Base-by-base conservation (phyloP, 2,888 invertebrate species). In the Pristionchus japonicus region DNA sequence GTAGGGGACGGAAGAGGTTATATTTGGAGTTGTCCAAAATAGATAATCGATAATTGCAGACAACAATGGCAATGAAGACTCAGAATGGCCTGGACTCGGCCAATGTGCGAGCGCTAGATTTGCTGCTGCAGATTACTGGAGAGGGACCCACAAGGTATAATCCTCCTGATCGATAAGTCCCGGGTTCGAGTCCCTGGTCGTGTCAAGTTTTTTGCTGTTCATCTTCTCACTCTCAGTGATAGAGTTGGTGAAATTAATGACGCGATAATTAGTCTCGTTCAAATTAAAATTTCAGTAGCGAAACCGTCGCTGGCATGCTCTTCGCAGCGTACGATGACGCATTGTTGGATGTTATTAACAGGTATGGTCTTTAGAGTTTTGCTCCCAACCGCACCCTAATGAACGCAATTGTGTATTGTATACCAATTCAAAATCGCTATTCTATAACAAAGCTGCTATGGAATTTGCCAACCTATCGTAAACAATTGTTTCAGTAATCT, bases 241-340 rank as follows among this genome's bases (percentile, higher is more conserved):
- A n/a, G n/a, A n/a, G n/a, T n/a, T n/a, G n/a, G n/a, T n/a, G n/a
- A n/a, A n/a, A n/a, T n/a, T n/a, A n/a, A n/a, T n/a, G n/a, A n/a
- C n/a, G n/a, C n/a, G n/a, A n/a, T n/a, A n/a, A n/a, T n/a, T n/a
- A n/a, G n/a, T n/a, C n/a, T n/a, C n/a, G n/a, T n/a, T n/a, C n/a
- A 40, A 83, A 43, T 77, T 49, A 77, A 20, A 2, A 34, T 64
- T 90, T 74, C 83, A 91, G 92, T 83, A 87, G 89, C 37, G 91
- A 91, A 1, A 87, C 90, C 15, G 89, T 89, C 74, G 89, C 74
- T 67, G 91, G 91, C 84, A 88, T 90, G 49, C 89, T 91, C 17
- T 92, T 91, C 86, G 88, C 88, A 15, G 89, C 90, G 17, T 91
- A 91, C 57, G 80, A 83, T 37, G 92, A 92, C 83, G 91, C 92